Evolutionary conservation across 1,140 invertebrate genomes (phyloP).

Genomic region (Euwallacea similis): DNA sequence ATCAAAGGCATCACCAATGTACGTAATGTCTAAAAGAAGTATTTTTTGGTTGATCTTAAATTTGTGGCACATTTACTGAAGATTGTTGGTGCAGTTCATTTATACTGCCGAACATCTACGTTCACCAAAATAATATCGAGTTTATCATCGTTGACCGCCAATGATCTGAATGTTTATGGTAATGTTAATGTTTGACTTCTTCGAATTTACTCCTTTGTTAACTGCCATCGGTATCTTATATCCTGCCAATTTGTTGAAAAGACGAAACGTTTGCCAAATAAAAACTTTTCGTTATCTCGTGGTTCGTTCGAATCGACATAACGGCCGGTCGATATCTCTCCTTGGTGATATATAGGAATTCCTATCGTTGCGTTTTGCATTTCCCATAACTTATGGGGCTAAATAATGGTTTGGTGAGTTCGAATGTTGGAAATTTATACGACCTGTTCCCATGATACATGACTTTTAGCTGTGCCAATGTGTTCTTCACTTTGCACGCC

Average conservation of each 20-base stretch:
- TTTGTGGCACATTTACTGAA: neutral
- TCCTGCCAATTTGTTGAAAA: constrained; percentile 26
- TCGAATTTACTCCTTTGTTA: constrained; percentile 15
- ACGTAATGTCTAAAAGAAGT: no score
- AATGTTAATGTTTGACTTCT: constrained; percentile 30
- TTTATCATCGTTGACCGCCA: constrained; percentile 24
- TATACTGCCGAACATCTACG: constrained; percentile 6
- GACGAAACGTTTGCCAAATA: constrained; percentile 13
- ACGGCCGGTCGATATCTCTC: constrained; percentile 13
- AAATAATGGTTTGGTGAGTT: constrained; percentile 21
- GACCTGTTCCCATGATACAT: constrained; percentile 12
- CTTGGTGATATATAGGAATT: constrained; percentile 27
- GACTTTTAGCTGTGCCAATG: constrained; percentile 5
- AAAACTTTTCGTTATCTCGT: constrained; percentile 3
- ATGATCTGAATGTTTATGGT: constrained; percentile 32
- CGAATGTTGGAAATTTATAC: constrained; percentile 18
- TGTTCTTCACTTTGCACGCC: neutral
- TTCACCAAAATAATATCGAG: constrained; percentile 19
- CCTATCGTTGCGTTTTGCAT: constrained; percentile 19
- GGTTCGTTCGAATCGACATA: constrained; percentile 14
- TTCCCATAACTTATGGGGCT: constrained; percentile 21
- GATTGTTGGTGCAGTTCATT: constrained; percentile 20
- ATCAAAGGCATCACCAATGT: no score
- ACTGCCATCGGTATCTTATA: constrained; percentile 22
- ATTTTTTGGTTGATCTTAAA: no score